Evolutionary conservation across 1,140 invertebrate genomes (phyloP).

Genomic region (Anagrus nilaparvatae): DNA sequence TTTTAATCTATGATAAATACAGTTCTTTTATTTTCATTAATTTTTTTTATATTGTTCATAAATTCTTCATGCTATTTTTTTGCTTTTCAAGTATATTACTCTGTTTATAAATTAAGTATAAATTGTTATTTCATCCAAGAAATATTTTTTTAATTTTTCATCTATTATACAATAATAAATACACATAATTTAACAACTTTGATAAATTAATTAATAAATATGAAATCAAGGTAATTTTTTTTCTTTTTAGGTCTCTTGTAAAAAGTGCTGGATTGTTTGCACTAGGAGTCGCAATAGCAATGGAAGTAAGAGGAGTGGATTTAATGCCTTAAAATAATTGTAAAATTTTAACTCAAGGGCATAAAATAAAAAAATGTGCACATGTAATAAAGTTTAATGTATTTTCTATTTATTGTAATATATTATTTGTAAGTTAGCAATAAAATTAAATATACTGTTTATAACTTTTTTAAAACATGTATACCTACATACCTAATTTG

Average conservation of each 20-base stretch:
- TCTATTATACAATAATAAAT: neutral
- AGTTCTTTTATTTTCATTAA: neutral
- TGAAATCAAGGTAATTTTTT: neutral
- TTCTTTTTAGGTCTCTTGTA: conserved; percentile 51
- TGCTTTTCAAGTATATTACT: no score
- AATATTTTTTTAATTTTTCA: neutral
- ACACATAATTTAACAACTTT: neutral
- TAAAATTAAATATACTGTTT: no score
- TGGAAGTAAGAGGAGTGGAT: conserved; percentile 55
- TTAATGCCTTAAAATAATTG: conserved; percentile 26
- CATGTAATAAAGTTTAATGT: no score
- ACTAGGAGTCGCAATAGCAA: conserved; percentile 54
- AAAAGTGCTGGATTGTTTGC: conserved; percentile 59
- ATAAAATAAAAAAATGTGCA: no score
- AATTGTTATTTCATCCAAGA: no score
- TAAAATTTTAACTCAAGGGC: neutral
- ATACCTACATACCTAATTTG: no score
- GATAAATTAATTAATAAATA: neutral
- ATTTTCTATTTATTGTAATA: no score
- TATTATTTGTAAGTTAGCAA: no score
- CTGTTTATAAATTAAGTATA: no score
- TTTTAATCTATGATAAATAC: neutral
- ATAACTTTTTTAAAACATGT: no score
- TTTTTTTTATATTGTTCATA: neutral
- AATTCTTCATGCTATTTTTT: no score